A percentile compares a stretch with the other conserved stretches of the same genome.
phyloP scores from a whole-genome alignment of 1,140 invertebrate species.

The Araneus ventricosus region DNA sequence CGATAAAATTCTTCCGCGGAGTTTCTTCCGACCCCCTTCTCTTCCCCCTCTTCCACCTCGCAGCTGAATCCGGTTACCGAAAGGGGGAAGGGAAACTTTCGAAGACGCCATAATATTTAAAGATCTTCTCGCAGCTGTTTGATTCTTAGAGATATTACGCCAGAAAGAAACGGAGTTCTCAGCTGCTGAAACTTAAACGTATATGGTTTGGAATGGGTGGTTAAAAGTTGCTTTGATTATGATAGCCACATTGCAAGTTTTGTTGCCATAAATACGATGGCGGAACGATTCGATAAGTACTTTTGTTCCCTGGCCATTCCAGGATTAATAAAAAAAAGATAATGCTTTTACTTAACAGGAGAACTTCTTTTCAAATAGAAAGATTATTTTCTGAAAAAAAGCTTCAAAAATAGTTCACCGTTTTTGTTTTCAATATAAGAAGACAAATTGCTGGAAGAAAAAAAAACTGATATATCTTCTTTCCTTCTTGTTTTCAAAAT shows the following conservation, averaged over 20 bases:
- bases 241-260: not conserved
- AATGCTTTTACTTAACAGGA: too few species aligned
- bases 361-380: too few species aligned
- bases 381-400: too few species aligned
- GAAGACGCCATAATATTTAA: slow-evolving; percentile 5
- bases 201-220: not conserved
- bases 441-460: too few species aligned
- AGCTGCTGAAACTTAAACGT: not conserved
- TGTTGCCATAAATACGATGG: not conserved
- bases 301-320: not conserved
- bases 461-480: too few species aligned
- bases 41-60: not conserved
- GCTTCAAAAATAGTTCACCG: too few species aligned
- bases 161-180: not conserved
- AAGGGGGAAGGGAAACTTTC: not conserved
- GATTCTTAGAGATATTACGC: not conserved
- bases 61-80: too few species aligned
- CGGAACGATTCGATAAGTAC: not conserved
- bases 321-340: not conserved
- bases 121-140: not conserved
- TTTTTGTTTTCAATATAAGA: too few species aligned
- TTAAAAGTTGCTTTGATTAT: not conserved
- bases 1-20: not conserved
- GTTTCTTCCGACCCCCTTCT: not conserved
- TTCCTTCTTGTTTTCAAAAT: too few species aligned